Evolutionary conservation across 2,888 invertebrate genomes (phyloP).

Genomic region (Trachelus stipa): DNA sequence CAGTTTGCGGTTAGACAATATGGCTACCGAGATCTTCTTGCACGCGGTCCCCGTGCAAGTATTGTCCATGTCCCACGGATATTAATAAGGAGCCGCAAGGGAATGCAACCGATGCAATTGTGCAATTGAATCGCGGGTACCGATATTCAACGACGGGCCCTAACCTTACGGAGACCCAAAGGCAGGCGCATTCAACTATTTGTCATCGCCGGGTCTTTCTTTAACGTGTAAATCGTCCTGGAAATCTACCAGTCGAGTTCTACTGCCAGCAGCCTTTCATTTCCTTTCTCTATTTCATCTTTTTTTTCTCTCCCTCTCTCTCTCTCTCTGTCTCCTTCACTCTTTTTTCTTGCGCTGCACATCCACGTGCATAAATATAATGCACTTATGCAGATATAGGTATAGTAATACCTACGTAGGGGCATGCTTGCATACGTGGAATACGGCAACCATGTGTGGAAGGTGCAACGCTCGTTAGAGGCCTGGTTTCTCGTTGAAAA

Average conservation of each 20-base stretch:
- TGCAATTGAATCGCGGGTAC: neutral
- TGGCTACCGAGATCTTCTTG: neutral
- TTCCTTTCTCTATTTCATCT: conserved; percentile 9
- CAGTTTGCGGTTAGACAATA: neutral
- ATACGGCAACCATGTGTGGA: neutral
- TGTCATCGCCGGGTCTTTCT: neutral
- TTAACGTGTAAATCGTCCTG: neutral
- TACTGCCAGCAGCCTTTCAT: neutral
- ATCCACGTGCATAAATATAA: neutral
- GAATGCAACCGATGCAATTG: neutral
- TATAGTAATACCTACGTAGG: neutral
- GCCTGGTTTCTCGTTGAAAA: neutral
- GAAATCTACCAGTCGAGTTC: neutral
- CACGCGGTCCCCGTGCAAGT: neutral
- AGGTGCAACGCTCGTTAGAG: neutral
- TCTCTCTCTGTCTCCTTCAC: neutral
- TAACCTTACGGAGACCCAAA: neutral
- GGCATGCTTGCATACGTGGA: neutral
- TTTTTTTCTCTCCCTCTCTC: conserved; percentile 8
- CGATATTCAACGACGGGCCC: neutral
- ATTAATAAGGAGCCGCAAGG: neutral
- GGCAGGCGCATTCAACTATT: neutral
- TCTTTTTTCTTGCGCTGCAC: neutral
- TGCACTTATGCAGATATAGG: neutral
- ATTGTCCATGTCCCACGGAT: neutral